phyloP scores from a whole-genome alignment of 2,888 invertebrate species.

The Cephus pulcher region DNA sequence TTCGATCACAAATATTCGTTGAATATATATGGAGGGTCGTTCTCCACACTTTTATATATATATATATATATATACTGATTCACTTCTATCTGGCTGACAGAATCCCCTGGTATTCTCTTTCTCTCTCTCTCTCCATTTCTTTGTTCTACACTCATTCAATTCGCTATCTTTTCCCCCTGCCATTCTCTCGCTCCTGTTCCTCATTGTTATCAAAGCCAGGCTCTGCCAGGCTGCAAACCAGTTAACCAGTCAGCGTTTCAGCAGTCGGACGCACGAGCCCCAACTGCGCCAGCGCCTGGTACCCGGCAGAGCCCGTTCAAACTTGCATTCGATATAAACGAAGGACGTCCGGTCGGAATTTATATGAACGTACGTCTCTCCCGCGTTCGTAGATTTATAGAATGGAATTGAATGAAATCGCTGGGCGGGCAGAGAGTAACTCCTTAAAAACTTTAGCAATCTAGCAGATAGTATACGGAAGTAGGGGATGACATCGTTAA shows the following conservation, averaged over 20 bases:
- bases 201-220: neutral
- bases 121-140: neutral
- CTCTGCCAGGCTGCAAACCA: neutral
- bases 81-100: neutral
- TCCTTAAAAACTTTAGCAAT: neutral
- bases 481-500: neutral
- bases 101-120: neutral
- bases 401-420: neutral
- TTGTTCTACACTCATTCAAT: neutral
- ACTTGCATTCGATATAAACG: neutral
- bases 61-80: neutral
- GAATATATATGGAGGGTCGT: neutral
- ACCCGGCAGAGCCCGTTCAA: neutral
- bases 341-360: neutral
- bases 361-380: neutral
- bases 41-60: neutral
- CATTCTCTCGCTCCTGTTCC: neutral
- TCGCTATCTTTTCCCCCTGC: neutral
- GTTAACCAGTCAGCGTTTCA: neutral
- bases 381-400: neutral
- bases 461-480: neutral
- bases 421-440: neutral
- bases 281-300: neutral
- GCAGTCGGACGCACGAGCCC: neutral
- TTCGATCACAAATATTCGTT: neutral